Base-by-base conservation (phyloP, 1,140 invertebrate species). In the Hyles vespertilio region DNA sequence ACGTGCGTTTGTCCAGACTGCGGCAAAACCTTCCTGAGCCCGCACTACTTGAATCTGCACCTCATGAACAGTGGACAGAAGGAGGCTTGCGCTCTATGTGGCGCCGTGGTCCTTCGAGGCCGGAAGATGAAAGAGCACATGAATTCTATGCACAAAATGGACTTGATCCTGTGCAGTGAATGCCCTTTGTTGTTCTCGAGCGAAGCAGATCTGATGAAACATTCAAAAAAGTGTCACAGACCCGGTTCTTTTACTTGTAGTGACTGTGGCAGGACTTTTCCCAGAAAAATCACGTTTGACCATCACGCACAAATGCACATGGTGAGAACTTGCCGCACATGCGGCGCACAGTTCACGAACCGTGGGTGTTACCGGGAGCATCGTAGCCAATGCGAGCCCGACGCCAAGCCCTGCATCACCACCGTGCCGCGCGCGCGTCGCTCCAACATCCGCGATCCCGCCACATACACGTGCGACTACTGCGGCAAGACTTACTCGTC, bases 401-500 rank as follows among this genome's bases (percentile, higher is more conserved):
- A 81, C 5, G 82, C 82, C 0, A 81, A 81, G 34, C 84, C 84
- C 0, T 69, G 77, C 40, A 55, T 64, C 8, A 69, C 73, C 45
- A 67, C 54, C 1, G 32, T 85, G 3, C 78, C 79, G 0, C 55
- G 74, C 3, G 83, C 68, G 34, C 65, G 74, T 10, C 68, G 82
- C 3, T 83, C 76, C 0, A 88, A 88, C 47, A 70, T 85, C 3
- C 72, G 85, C 0, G 83, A 88, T 43, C 81, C 79, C 2, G 85
- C 86, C 0, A 69, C 69, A 0, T 90, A 79, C 55, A 84, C 78
- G 1, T 89, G 89, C 49, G 89, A 89, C 50, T 84, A 89, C 49
- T 90, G 89, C 50, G 69, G 65, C 0, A 89, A 89, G 59, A 79
- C 72, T 0, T 84, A 87, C 67, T 76, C 62, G 22, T 83, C 85